These are phyloP conservation scores for Polyergus mexicanus DNA, from an alignment of 1,140 invertebrate species.

Conservation along the genomic window DNA sequence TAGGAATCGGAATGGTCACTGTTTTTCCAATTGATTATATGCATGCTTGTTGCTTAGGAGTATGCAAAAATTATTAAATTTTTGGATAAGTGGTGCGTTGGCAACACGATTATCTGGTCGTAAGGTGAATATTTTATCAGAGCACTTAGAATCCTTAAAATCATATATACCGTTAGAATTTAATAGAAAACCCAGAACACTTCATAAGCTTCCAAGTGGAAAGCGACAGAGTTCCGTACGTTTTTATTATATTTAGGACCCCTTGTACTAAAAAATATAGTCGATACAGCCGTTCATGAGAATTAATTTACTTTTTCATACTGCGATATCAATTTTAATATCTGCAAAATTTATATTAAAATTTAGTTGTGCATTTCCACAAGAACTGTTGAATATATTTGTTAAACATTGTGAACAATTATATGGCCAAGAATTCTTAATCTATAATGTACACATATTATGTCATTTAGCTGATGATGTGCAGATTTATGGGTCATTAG, in stretches of 20 bases:
- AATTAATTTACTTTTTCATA: neutral
- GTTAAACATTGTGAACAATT: neutral
- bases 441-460: constrained; percentile 7
- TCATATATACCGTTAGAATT: neutral
- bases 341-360: neutral
- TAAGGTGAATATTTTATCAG: neutral
- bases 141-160: neutral
- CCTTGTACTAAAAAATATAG: neutral
- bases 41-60: neutral
- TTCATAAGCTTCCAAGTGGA: neutral
- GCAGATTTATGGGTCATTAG: no score
- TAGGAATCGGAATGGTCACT: neutral
- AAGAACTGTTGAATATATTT: neutral
- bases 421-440: neutral
- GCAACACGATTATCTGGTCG: neutral
- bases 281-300: neutral
- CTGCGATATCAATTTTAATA: neutral
- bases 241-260: neutral
- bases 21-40: neutral
- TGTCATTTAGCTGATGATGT: no score
- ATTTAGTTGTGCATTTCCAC: neutral
- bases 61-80: neutral
- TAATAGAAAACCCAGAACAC: neutral
- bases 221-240: neutral
- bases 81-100: neutral